These are phyloP conservation scores for Numida meleagris DNA, from an alignment of 2,113 vertebrate genomes.

Conservation along the genomic window DNA sequence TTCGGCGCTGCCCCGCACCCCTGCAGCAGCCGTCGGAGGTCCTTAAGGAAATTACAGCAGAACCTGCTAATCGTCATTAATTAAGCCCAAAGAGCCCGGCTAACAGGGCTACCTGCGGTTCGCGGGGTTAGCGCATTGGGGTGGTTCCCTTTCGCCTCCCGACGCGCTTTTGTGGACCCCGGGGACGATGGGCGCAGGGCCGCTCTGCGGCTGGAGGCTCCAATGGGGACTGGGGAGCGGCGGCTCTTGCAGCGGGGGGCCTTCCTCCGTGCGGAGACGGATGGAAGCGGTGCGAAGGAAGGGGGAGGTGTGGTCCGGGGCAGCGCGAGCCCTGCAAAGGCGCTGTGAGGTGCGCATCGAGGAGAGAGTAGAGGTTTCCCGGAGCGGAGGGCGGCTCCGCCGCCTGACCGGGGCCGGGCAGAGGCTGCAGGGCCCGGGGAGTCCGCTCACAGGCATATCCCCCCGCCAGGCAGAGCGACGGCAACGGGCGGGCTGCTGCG, in stretches of 20 bases:
- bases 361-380: background rate
- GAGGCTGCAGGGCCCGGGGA: background rate
- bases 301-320: background rate
- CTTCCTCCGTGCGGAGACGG: background rate
- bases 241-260: background rate
- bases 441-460: too few relatives aligned
- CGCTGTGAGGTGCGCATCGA: background rate
- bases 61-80: conserved; percentile 63
- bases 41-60: conserved; percentile 42
- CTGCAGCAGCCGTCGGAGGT: conserved; percentile 18
- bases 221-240: too few relatives aligned
- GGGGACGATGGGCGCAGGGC: background rate
- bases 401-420: background rate
- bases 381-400: background rate
- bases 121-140: background rate
- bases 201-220: background rate
- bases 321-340: background rate
- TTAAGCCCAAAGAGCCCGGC: conserved; percentile 55
- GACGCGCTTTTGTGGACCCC: conserved; percentile 64
- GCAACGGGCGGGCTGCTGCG: too few relatives aligned
- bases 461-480: too few relatives aligned
- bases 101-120: conserved; percentile 55
- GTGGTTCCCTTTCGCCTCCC: conserved; percentile 42
- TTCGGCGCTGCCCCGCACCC: background rate
- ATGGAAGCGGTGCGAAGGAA: background rate